A percentile compares a stretch with the other conserved stretches of the same genome.
Conservation (phyloP, 2,113 vertebrate species). For the Cepphus grylle region DNA sequence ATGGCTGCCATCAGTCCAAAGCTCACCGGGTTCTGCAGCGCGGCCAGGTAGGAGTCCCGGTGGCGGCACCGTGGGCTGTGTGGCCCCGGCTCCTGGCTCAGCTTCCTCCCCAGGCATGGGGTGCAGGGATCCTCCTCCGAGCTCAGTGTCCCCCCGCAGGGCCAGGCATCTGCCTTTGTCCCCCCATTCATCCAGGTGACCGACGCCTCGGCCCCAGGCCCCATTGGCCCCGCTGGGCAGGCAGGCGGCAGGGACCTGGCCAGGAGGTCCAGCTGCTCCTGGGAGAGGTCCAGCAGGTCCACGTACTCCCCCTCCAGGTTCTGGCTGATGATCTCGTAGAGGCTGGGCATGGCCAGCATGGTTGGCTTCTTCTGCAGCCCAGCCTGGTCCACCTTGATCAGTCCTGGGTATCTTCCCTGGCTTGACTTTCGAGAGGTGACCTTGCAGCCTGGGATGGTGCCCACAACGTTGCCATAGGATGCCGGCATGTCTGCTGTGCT, state of each 20-base stretch:
- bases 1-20: slow-evolving; percentile 65
- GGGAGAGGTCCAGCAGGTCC: slow-evolving; percentile 82
- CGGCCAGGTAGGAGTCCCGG: slow-evolving; percentile 76
- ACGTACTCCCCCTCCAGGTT: slow-evolving; percentile 85
- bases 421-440: slow-evolving; percentile 56
- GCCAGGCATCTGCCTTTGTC: neutral
- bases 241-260: neutral
- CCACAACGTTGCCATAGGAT: neutral
- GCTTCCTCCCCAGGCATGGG: slow-evolving; percentile 70
- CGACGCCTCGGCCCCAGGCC: fast-evolving
- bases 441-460: slow-evolving; percentile 68
- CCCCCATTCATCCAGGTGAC: neutral
- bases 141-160: slow-evolving; percentile 40
- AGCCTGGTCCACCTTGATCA: slow-evolving; percentile 74
- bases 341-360: slow-evolving; percentile 69
- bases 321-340: slow-evolving; percentile 68
- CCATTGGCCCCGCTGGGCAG: fast-evolving
- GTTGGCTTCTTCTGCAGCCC: neutral
- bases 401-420: slow-evolving; percentile 65
- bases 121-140: slow-evolving; percentile 76
- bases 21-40: slow-evolving; percentile 71
- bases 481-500: neutral
- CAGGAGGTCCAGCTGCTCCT: slow-evolving; percentile 28
- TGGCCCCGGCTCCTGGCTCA: slow-evolving; percentile 37
- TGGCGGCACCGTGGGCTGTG: slow-evolving; percentile 72